Base-by-base conservation (phyloP, 2,888 invertebrate genomes). In the Thereva nobilitata region DNA sequence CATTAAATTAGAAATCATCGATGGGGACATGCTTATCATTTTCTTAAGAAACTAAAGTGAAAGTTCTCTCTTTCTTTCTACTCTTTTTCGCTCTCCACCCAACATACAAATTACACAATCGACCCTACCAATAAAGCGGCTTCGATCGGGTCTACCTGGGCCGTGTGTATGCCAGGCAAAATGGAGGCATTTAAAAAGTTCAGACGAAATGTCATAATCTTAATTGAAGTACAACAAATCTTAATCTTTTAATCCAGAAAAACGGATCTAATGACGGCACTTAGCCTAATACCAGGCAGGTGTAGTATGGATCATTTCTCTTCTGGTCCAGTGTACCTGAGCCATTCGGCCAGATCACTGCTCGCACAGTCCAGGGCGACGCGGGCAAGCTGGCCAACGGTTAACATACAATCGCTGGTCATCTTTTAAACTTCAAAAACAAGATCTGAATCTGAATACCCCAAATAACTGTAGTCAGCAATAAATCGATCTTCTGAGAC, bases 211-310 rank as follows among this genome's bases (percentile, higher is more conserved):
- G 59, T 59, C 59, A 47, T 49, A 47, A 59, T 59, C 34, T 47
- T 59, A 56, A 53, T 54, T 53, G 40, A 37, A n/a, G 45, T 23
- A 49, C 37, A 56, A 52, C 66, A 57, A 59, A 66, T 59, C 44
- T 53, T 64, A 68, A 68, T 68, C 68, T 59, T 53, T 9, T 65
- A 64, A 68, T 68, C 65, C 65, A 68, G 64, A 68, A 65, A 68
- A 68, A 64, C 59, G 68, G 40, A 23, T 45, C 42, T 56, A 68
- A 68, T 65, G 52, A 56, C 50, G 59, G 59, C 68, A 56, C 64
- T 68, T 65, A 68, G 57, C 49, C 37, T 65, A 59, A 65, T 56
- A 56, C 56, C 50, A 44, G 56, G 65, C 68, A 68, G 65, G 68
- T 68, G 68, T 65, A 65, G 47, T 59, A 47, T 49, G 35, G 59